Evolutionary conservation across 30 jellyfish, hydroid and myxozoan species (phyloP).

Genomic region (Nemopilema nomurai): DNA sequence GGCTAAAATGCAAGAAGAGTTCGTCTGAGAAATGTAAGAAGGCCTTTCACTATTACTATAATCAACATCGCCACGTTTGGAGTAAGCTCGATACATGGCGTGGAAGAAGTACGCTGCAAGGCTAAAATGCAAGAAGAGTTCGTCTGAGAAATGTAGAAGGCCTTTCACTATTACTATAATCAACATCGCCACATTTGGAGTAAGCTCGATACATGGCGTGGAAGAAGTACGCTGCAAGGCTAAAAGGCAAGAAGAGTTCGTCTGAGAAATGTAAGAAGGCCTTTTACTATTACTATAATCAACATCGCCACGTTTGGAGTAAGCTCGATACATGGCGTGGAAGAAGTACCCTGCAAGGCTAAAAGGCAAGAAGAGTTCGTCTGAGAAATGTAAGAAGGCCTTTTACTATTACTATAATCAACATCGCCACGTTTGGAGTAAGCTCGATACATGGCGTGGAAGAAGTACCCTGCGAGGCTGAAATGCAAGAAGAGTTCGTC

Average conservation of each 20-base stretch:
- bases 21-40: not conserved
- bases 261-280: not conserved
- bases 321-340: slow-evolving; percentile 47
- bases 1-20: slow-evolving; percentile 33
- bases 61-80: slow-evolving; percentile 25
- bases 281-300: not conserved
- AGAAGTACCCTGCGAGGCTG: slow-evolving; percentile 63
- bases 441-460: slow-evolving; percentile 46
- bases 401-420: not conserved
- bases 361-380: not conserved
- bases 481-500: not conserved
- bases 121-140: slow-evolving; percentile 30
- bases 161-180: not conserved
- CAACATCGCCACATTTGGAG: slow-evolving; percentile 31
- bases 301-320: slow-evolving; percentile 36
- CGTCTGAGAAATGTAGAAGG: not conserved
- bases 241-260: slow-evolving; percentile 6
- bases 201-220: slow-evolving; percentile 50
- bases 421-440: slow-evolving; percentile 38
- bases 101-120: slow-evolving; percentile 50
- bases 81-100: slow-evolving; percentile 52
- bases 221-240: slow-evolving; percentile 59
- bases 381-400: not conserved
- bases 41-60: not conserved
- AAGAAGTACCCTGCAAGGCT: slow-evolving; percentile 61